phyloP scores from a whole-genome alignment of 1,140 invertebrate genomes.

The Papilio polyxenes region DNA sequence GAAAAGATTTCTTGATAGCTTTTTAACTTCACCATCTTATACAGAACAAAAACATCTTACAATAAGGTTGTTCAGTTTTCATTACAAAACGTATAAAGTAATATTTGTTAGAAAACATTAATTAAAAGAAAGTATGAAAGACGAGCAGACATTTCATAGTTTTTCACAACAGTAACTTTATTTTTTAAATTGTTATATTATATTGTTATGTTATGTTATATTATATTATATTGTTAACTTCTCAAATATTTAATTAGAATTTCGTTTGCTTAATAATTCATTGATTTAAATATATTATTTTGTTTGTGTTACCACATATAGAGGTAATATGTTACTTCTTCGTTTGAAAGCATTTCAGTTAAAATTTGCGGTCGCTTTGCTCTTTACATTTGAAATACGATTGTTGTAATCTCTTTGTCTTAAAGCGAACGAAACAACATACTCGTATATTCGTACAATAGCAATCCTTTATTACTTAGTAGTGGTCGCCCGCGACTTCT shows the following conservation, averaged over 20 bases:
- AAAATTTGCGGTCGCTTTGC: background rate
- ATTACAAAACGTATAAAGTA: background rate
- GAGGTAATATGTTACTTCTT: too few species aligned
- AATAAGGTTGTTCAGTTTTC: background rate
- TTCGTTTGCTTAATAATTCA: background rate
- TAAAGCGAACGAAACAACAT: background rate
- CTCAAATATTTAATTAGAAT: background rate
- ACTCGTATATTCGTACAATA: background rate
- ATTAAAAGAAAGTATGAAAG: too few species aligned
- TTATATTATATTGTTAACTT: too few species aligned
- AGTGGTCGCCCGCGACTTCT: too few species aligned
- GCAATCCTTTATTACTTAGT: background rate
- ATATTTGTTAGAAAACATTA: background rate
- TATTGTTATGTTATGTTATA: too few species aligned
- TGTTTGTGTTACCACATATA: background rate
- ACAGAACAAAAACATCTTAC: background rate
- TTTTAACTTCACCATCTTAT: background rate
- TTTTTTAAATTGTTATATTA: too few species aligned
- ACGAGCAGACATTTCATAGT: too few species aligned
- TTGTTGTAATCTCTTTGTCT: background rate
- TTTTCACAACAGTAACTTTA: too few species aligned
- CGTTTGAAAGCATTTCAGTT: background rate
- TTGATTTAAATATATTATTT: background rate
- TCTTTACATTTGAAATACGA: background rate
- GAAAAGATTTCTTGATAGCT: constrained; percentile 17